Conservation (phyloP, 2,797 vertebrate species). For the Acrossocheilus wenchowensis region DNA sequence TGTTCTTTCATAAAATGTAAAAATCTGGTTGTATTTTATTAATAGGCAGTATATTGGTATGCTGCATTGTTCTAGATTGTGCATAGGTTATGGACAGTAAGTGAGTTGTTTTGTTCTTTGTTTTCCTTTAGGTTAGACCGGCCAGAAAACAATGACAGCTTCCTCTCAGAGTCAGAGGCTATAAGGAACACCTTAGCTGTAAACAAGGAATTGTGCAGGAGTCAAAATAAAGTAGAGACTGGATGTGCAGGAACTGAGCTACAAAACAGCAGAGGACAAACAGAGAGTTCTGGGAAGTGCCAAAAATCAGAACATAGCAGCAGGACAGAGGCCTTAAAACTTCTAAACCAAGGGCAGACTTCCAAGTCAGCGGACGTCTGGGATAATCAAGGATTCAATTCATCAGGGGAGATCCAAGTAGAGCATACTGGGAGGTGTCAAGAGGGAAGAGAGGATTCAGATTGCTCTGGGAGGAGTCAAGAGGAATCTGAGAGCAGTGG, state of each 20-base stretch:
- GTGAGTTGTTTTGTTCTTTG: conserved; percentile 3
- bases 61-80: background rate
- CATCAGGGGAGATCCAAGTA: background rate
- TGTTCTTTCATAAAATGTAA: background rate
- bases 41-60: background rate
- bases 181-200: background rate
- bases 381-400: conserved; percentile 29
- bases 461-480: conserved; percentile 27
- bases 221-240: conserved; percentile 15
- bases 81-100: background rate
- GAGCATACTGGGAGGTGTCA: conserved; percentile 24
- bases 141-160: conserved; percentile 31
- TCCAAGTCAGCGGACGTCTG: conserved; percentile 2
- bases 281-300: conserved; percentile 27
- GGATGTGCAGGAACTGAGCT: conserved; percentile 33
- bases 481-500: conserved; percentile 28
- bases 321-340: conserved; percentile 24
- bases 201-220: conserved; percentile 25
- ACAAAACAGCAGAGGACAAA: conserved; percentile 1
- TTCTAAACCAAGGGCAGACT: conserved; percentile 14
- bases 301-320: conserved; percentile 16
- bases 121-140: conserved; percentile 47
- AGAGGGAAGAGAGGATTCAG: background rate
- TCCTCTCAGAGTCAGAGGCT: conserved; percentile 42
- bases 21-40: background rate